Percentiles rank a stretch among this genome's conserved stretches.
These are phyloP conservation scores for Lamproptera curius DNA, from an alignment of 2,888 invertebrate species.

Conservation along the genomic window DNA sequence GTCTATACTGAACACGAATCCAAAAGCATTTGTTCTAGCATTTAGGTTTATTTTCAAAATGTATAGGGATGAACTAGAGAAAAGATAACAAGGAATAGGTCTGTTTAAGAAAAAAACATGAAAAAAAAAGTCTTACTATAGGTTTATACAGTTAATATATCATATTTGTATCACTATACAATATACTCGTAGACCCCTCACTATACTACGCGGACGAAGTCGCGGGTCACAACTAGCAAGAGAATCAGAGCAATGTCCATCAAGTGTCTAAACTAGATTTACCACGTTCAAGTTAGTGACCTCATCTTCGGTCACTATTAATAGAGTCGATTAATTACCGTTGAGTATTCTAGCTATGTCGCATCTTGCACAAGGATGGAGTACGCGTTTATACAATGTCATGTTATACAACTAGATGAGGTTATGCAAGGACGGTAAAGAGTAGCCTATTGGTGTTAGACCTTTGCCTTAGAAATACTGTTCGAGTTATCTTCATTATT, in stretches of 20 bases:
- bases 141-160: neutral
- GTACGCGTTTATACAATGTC: no score
- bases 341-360: neutral
- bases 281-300: neutral
- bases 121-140: neutral
- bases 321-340: constrained; percentile 8
- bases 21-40: no score
- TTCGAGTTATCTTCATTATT: no score
- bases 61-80: neutral
- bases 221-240: no score
- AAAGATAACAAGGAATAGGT: neutral
- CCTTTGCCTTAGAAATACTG: no score
- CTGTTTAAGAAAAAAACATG: neutral
- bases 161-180: neutral
- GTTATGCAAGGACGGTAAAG: no score
- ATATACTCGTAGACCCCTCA: neutral
- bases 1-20: no score
- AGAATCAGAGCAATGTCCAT: neutral
- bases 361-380: no score
- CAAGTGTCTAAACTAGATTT: neutral
- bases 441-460: no score
- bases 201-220: no score
- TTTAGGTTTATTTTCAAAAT: no score
- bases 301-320: constrained; percentile 9
- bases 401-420: no score